Conservation (phyloP, 1,140 invertebrate species). For the Leptonema lineaticorne region DNA sequence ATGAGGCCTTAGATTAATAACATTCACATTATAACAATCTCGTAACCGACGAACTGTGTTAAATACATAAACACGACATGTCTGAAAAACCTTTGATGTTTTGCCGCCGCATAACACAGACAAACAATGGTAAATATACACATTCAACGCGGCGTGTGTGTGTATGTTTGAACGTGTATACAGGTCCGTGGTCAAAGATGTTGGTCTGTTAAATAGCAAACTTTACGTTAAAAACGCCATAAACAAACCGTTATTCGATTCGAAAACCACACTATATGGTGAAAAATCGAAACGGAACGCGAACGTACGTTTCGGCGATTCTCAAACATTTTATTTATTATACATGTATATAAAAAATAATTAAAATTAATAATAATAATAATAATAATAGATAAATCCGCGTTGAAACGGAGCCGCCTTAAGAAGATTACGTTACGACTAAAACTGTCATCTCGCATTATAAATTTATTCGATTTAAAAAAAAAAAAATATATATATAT, state of each 20-base stretch:
- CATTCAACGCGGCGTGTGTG: neutral
- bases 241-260: conserved; percentile 38
- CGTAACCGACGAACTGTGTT: conserved; percentile 1
- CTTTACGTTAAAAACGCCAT: conserved; percentile 36
- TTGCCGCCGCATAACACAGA: conserved; percentile 30
- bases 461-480: neutral
- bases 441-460: conserved; percentile 6
- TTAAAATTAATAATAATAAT: too few species aligned
- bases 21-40: neutral
- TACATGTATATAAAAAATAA: too few species aligned
- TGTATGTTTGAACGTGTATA: neutral
- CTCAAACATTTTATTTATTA: too few species aligned
- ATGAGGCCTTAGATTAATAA: neutral
- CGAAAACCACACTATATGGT: neutral
- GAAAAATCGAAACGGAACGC: neutral
- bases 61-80: too few species aligned
- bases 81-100: conserved; percentile 27
- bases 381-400: too few species aligned
- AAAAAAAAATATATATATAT: too few species aligned
- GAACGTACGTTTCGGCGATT: neutral
- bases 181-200: neutral
- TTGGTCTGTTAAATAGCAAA: conserved; percentile 40
- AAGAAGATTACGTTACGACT: conserved; percentile 5
- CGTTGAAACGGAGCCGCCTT: neutral
- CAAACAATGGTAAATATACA: conserved; percentile 36